phyloP scores from a whole-genome alignment of 2,113 vertebrate genomes.

The Phalacrocorax pelagicus region DNA sequence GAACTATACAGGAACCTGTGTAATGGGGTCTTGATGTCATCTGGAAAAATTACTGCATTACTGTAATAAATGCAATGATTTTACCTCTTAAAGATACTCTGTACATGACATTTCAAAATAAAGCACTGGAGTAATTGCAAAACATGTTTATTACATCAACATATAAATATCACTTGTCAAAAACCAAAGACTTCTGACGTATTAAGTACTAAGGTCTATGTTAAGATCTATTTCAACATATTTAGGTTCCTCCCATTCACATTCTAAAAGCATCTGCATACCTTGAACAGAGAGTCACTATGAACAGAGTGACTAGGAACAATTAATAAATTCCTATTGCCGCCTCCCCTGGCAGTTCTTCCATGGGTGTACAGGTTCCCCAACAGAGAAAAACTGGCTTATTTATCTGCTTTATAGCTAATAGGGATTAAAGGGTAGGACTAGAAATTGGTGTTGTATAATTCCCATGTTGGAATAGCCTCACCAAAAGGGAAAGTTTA shows the following conservation, averaged over 20 bases:
- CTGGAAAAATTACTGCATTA: not conserved
- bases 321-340: not conserved
- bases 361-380: not conserved
- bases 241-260: constrained; percentile 21
- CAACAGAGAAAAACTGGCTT: not conserved
- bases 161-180: not conserved
- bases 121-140: not conserved
- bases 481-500: not conserved
- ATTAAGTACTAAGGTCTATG: not conserved
- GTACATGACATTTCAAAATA: not conserved
- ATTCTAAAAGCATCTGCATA: not conserved
- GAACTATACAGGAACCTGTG: not conserved
- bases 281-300: not conserved
- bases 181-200: not conserved
- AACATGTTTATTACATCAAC: not conserved
- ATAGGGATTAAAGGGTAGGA: not conserved
- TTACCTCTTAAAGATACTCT: not conserved
- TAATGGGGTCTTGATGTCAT: not conserved
- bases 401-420: not conserved
- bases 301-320: not conserved
- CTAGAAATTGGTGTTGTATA: not conserved
- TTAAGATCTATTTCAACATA: constrained; percentile 3
- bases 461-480: not conserved
- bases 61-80: not conserved
- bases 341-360: not conserved